These are phyloP conservation scores for Adrianichthys oophorus DNA, from an alignment of 2,797 vertebrate species.

Conservation along the genomic window DNA sequence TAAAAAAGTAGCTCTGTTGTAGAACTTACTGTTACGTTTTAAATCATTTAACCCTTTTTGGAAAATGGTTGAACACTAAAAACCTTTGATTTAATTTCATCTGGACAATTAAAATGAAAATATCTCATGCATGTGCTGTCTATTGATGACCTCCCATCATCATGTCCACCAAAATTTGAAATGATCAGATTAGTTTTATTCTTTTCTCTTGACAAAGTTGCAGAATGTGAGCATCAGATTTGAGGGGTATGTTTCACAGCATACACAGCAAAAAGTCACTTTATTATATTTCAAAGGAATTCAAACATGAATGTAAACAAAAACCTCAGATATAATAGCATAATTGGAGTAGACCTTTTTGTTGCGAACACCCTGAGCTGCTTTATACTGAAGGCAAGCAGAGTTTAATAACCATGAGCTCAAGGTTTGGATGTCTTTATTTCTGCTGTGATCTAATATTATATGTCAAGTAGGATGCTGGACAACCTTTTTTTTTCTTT, in stretches of 20 bases:
- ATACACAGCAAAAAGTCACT: constrained; percentile 16
- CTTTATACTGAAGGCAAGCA: not conserved
- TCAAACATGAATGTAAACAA: constrained; percentile 72
- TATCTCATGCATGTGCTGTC: too few species aligned
- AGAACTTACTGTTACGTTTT: not conserved
- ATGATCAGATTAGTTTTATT: too few species aligned
- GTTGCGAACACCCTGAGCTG: not conserved
- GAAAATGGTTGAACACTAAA: too few species aligned
- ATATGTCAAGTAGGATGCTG: not conserved
- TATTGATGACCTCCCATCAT: too few species aligned
- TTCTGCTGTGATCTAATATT: too few species aligned
- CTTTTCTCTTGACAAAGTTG: too few species aligned
- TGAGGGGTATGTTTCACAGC: too few species aligned
- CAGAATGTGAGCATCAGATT: too few species aligned
- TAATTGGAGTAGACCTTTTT: not conserved
- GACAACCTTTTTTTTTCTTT: not conserved
- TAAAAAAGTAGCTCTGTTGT: constrained; percentile 8
- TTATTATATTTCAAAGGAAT: constrained; percentile 23
- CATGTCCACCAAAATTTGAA: too few species aligned
- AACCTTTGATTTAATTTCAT: too few species aligned
- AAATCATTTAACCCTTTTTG: too few species aligned
- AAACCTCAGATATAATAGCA: constrained; percentile 36
- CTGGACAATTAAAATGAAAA: too few species aligned
- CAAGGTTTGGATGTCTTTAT: not conserved
- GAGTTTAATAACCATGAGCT: constrained; percentile 2